phyloP scores from a whole-genome alignment of 2,888 invertebrate genomes.

The Cheilosia variabilis region DNA sequence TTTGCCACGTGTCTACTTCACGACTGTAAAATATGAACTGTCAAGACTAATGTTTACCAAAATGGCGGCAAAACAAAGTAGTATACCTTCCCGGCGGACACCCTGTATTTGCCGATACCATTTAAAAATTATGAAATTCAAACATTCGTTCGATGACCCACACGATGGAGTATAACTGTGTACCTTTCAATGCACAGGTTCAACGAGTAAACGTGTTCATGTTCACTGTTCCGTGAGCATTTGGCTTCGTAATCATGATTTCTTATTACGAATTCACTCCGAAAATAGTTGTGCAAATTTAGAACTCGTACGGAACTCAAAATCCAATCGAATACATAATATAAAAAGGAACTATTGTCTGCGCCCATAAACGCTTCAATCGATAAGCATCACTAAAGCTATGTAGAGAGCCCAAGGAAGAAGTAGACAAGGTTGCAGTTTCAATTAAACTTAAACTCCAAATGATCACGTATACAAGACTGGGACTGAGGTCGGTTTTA shows the following conservation, averaged over 20 bases:
- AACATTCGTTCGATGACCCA: constrained; percentile 34
- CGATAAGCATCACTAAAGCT: constrained; percentile 24
- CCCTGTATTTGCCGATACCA: constrained; percentile 4
- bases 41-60: too few relatives aligned
- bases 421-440: constrained; percentile 22
- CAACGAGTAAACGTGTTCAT: neutral
- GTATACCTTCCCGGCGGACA: too few relatives aligned
- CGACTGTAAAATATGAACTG: too few relatives aligned
- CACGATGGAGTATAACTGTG: neutral
- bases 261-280: neutral
- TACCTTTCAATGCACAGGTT: neutral
- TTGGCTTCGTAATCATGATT: neutral
- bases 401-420: constrained; percentile 17
- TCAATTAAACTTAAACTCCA: neutral
- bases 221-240: neutral
- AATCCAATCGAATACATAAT: neutral
- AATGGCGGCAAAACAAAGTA: too few relatives aligned
- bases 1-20: too few relatives aligned
- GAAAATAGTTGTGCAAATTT: neutral
- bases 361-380: constrained; percentile 7
- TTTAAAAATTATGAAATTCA: constrained; percentile 1
- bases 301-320: neutral
- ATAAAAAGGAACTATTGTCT: constrained; percentile 8
- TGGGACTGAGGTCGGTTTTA: neutral
- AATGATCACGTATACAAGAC: neutral